Evolutionary conservation across 2,888 invertebrate genomes (phyloP), one percentile per base, ranked within the genome.

Genomic region (Prosapia bicincta): DNA sequence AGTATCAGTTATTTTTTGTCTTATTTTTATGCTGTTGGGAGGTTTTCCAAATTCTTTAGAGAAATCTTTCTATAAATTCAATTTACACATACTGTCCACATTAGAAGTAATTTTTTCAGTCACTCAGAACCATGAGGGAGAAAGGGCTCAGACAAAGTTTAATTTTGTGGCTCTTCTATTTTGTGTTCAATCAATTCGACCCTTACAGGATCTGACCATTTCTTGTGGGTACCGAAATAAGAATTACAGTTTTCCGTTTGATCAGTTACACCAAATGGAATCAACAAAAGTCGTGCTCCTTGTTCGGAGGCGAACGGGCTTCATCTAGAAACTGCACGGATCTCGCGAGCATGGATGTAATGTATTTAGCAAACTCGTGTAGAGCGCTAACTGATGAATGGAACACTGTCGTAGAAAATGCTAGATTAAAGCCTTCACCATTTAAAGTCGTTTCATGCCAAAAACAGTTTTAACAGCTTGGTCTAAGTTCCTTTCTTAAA

Each of bases 261-360:
- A n/a, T n/a, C n/a, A n/a, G n/a, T n/a, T n/a, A n/a, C n/a, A 54
- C 24, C 6, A 71, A 73, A 26, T n/a, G 71, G 24, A 73, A 71
- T 69, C 54, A 73, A n/a, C 78, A 43, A 69, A 72, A 74, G 69
- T 78, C 23, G n/a, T 70, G 23, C 77, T 75, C 68, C 78, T 77
- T 26, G 32, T 77, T 69, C 10, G 77, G 43, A 75, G 78, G 20
- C 74, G 76, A 65, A 81, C 79, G n/a, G n/a, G n/a, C n/a, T n/a
- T 10, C 81, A 81, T 73, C 25, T 80, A 23, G 80, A 81, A 69
- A 79, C 80, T 66, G 81, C n/a, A n/a, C n/a, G n/a, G n/a, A n/a
- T n/a, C n/a, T 81, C 72, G 80, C 78, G n/a, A n/a, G n/a, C n/a
- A n/a, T n/a, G n/a, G n/a, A n/a, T n/a, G n/a, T n/a, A n/a, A n/a